Evolutionary conservation across 1,140 invertebrate species (phyloP).

Genomic region (Scaptomyza hsui): DNA sequence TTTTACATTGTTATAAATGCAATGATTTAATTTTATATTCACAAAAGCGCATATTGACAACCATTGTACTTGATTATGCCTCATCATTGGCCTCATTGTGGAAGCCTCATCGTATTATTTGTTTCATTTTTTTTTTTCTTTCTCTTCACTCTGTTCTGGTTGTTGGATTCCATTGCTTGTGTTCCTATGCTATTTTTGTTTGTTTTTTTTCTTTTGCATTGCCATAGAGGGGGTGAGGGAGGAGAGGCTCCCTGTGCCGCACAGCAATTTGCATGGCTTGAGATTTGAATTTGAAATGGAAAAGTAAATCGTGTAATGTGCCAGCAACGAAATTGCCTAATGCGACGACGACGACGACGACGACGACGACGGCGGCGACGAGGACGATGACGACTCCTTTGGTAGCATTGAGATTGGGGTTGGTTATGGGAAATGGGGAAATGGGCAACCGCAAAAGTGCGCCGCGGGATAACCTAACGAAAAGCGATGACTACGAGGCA

Average conservation of each 20-base stretch:
- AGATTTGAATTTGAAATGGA: constrained; percentile 76
- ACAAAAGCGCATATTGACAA: neutral
- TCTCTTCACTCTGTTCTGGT: neutral
- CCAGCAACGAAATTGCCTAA: constrained; percentile 79
- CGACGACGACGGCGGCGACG: constrained; percentile 19
- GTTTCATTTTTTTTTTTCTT: constrained; percentile 48
- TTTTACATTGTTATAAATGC: too few species aligned
- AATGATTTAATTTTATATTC: neutral
- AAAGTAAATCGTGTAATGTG: constrained; percentile 79
- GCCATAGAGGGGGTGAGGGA: neutral
- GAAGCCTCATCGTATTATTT: constrained; percentile 61
- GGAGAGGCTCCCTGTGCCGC: constrained; percentile 28
- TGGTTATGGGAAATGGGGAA: constrained; percentile 28
- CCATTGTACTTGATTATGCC: constrained; percentile 40
- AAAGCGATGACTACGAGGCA: constrained; percentile 70
- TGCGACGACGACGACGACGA: constrained; percentile 27
- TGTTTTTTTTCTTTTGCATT: constrained; percentile 28
- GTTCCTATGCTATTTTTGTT: constrained; percentile 13
- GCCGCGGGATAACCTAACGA: constrained; percentile 72
- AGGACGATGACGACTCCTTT: constrained; percentile 8
- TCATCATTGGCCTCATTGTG: constrained; percentile 76
- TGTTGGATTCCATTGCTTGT: neutral
- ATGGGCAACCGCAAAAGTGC: constrained; percentile 67
- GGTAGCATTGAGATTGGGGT: constrained; percentile 20
- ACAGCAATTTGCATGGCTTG: constrained; percentile 77